Evolutionary conservation across 2,888 invertebrate species (phyloP).

Genomic region (Chloromyia formosa): DNA sequence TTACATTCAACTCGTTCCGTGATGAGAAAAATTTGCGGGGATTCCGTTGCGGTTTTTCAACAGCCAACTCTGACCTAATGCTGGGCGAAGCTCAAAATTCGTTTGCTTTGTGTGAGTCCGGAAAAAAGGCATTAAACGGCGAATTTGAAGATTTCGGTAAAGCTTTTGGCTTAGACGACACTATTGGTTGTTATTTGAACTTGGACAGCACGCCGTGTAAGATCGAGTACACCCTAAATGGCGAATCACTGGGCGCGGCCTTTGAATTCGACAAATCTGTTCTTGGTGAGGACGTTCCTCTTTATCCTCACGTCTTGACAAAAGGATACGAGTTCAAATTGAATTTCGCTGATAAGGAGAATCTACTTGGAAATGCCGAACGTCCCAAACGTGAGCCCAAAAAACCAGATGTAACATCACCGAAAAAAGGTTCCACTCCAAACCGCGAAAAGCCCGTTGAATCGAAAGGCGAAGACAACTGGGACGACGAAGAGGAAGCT

Average conservation of each 20-base stretch:
- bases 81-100: slow-evolving; percentile 73
- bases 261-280: slow-evolving; percentile 77
- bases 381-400: slow-evolving; percentile 56
- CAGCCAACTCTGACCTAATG: slow-evolving; percentile 75
- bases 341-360: slow-evolving; percentile 81
- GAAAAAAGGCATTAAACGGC: slow-evolving; percentile 79
- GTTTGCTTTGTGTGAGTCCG: slow-evolving; percentile 83
- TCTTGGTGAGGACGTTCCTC: slow-evolving; percentile 73
- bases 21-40: slow-evolving; percentile 70
- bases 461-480: slow-evolving; percentile 59
- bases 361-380: slow-evolving; percentile 60
- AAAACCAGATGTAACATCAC: slow-evolving; percentile 43
- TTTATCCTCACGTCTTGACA: slow-evolving; percentile 91
- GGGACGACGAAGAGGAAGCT: slow-evolving; percentile 63
- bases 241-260: slow-evolving; percentile 78
- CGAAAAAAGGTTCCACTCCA: slow-evolving; percentile 52
- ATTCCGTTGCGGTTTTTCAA: slow-evolving; percentile 91
- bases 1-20: slow-evolving; percentile 54
- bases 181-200: slow-evolving; percentile 85
- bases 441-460: slow-evolving; percentile 55
- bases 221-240: slow-evolving; percentile 86
- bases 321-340: slow-evolving; percentile 89
- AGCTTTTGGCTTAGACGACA: slow-evolving; percentile 78
- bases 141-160: slow-evolving; percentile 83
- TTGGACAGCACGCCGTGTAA: slow-evolving; percentile 74